These are phyloP conservation scores for Cettia cetti DNA, from an alignment of 2,113 vertebrate genomes.

Conservation along the genomic window DNA sequence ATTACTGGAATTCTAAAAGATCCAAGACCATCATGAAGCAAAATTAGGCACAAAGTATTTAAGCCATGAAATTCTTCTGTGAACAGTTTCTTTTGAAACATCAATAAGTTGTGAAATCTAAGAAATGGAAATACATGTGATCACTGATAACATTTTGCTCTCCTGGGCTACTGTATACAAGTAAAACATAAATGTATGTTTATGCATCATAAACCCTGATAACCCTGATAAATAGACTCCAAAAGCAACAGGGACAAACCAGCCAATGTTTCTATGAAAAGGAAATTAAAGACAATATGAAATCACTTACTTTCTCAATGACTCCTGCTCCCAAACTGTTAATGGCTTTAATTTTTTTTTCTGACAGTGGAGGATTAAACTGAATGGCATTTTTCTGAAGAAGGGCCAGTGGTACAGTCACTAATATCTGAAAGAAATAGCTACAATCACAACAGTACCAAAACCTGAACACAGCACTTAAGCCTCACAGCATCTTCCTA, in stretches of 20 bases:
- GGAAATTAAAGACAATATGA: not conserved
- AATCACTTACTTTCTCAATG: conserved; percentile 88
- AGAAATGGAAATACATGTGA: not conserved
- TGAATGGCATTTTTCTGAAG: conserved; percentile 91
- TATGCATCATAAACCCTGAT: not conserved
- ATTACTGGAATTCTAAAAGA: not conserved
- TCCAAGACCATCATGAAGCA: not conserved
- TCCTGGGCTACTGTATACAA: not conserved
- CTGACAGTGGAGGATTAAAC: conserved; percentile 87
- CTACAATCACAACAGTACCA: not conserved
- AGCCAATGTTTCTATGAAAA: not conserved
- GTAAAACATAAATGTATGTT: not conserved
- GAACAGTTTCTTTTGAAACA: not conserved
- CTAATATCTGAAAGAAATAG: conserved; percentile 80
- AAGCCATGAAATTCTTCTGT: not conserved
- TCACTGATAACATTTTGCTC: not conserved
- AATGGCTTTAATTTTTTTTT: conserved; percentile 95
- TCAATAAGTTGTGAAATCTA: not conserved
- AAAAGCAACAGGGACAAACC: not conserved
- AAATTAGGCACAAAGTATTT: not conserved
- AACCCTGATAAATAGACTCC: not conserved
- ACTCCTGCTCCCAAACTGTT: conserved; percentile 91
- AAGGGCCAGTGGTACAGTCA: conserved; percentile 88
- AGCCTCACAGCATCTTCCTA: not conserved
- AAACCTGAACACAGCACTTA: not conserved